Base-by-base conservation (phyloP, 2,888 invertebrate genomes). In the Eledona agricola region DNA sequence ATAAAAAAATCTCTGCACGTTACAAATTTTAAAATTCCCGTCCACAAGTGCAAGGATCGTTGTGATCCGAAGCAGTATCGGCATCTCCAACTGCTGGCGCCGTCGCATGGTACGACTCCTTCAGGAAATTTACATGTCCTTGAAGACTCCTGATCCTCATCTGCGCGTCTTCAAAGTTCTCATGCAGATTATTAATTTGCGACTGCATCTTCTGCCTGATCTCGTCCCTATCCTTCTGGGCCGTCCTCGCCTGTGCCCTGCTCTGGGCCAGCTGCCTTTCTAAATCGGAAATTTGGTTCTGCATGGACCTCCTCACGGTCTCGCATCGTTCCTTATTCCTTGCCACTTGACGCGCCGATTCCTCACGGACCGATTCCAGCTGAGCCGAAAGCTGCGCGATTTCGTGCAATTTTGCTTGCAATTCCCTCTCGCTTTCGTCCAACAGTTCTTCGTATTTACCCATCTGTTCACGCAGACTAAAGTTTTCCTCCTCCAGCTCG, bases 161-260 rank as follows among this genome's bases (percentile, higher is more conserved):
- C 63, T 86, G 85, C 0, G 84, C 85, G 64, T 87, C 78, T 47
- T 86, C 83, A 59, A 87, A 86, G 59, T 84, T 85, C 64, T 87
- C 86, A 64, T 84, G 85, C 51, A 87, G 71, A 63, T 80, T 83
- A 54, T 80, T 83, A 31, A 87, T 82, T 68, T 87, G 86, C 9
- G 82, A 78, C 64, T 87, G 86, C 83, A 87, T 85, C 55, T 84
- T 83, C 68, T 86, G 85, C 38, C 87, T 79, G 25, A 86, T 83
- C 60, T 87, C 87, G 60, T 87, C 86, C 32, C 86, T 79, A 49
- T 87, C 87, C 64, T 85, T 86, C 63, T 87, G 85, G 0, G 85
- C 83, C 0, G 82, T 78, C 65, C 79, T 80, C 1, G 86, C 84
- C 59, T 82, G 80, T 1, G 87, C 87, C 51, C 86, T 79, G 34